phyloP scores from a whole-genome alignment of 2,113 vertebrate genomes.

The Oncorhynchus clarkii region DNA sequence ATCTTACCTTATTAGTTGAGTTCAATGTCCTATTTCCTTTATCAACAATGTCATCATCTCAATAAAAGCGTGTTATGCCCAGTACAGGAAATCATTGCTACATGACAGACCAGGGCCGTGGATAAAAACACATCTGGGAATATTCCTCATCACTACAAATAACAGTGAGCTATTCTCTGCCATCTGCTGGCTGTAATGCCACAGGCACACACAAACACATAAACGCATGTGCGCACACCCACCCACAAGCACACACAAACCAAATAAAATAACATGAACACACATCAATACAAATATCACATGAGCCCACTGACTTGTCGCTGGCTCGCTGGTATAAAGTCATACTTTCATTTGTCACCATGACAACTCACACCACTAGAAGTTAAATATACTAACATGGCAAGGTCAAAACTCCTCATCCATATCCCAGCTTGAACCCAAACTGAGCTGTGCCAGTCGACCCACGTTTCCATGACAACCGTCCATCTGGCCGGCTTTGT shows the following conservation, averaged over 20 bases:
- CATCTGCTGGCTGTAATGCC: constrained; percentile 9
- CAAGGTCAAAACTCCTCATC: neutral
- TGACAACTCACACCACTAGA: too few species aligned
- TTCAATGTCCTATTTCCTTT: neutral
- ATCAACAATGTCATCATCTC: neutral
- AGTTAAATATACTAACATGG: too few species aligned
- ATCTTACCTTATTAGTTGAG: too few species aligned
- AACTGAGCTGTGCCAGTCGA: constrained; percentile 20
- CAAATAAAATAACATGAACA: too few species aligned
- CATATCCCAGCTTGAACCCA: constrained; percentile 32
- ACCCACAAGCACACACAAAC: too few species aligned
- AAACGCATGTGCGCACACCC: too few species aligned
- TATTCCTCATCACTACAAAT: neutral
- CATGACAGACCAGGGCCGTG: neutral
- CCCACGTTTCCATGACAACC: constrained; percentile 31
- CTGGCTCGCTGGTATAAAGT: too few species aligned
- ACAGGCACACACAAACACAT: too few species aligned
- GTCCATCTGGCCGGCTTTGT: constrained; percentile 17
- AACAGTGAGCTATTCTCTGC: constrained; percentile 4
- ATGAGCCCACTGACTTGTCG: too few species aligned
- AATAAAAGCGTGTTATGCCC: constrained; percentile 6
- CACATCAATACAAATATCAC: too few species aligned
- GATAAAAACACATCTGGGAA: neutral
- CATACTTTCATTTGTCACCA: too few species aligned
- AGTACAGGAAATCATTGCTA: constrained; percentile 6